These are phyloP conservation scores for Unio delphinus DNA, from an alignment of 2,888 invertebrate species.

Conservation along the genomic window DNA sequence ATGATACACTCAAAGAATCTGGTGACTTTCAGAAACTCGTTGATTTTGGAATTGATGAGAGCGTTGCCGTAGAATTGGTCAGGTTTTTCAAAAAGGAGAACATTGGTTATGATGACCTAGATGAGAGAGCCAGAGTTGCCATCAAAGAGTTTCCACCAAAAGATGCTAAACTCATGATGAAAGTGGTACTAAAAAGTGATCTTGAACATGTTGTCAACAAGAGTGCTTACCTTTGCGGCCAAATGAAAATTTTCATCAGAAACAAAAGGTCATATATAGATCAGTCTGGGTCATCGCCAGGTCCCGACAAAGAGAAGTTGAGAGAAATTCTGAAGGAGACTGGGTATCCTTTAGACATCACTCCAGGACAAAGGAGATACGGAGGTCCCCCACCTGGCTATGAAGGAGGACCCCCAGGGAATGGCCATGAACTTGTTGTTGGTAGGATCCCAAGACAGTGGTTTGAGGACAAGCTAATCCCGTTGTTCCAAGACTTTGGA, in stretches of 20 bases:
- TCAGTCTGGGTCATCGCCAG: background rate
- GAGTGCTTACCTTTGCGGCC: constrained; percentile 24
- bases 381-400: constrained; percentile 27
- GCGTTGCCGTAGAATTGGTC: constrained; percentile 23
- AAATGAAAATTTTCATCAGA: constrained; percentile 22
- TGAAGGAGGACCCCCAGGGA: constrained; percentile 25
- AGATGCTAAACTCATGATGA: constrained; percentile 1
- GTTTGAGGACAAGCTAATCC: constrained; percentile 34
- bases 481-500: constrained; percentile 26
- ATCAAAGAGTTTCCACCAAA: constrained; percentile 10
- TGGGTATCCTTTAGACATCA: constrained; percentile 19
- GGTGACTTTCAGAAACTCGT: constrained; percentile 21
- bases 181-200: constrained; percentile 8
- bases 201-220: constrained; percentile 21
- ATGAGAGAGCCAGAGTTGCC: constrained; percentile 19
- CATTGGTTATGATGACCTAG: constrained; percentile 21
- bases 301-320: constrained; percentile 23
- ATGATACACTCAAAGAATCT: too few species aligned
- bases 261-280: too few species aligned
- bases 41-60: constrained; percentile 18
- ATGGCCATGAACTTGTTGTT: constrained; percentile 20
- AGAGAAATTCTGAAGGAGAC: constrained; percentile 15
- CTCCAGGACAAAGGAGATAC: constrained; percentile 25
- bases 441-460: constrained; percentile 25
- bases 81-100: constrained; percentile 20